Evolutionary conservation across 2,113 vertebrate genomes (phyloP).

Genomic region (Nothobranchius kuhntae): DNA sequence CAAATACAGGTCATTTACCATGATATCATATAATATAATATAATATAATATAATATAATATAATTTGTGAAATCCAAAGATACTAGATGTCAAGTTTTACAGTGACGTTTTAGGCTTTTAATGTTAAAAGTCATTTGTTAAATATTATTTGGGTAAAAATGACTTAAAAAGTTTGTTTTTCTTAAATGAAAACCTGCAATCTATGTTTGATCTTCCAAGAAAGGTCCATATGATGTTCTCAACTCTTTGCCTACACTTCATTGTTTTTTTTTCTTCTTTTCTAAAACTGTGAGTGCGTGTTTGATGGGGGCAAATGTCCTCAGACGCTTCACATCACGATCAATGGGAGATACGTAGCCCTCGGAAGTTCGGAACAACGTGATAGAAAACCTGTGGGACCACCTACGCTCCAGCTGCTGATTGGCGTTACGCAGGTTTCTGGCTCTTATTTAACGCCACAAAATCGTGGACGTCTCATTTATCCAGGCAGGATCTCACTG

Average conservation of each 20-base stretch:
- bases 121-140: too few species aligned
- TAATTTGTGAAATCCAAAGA: too few species aligned
- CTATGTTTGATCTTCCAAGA: neutral
- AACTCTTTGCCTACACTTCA: neutral
- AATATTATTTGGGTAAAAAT: too few species aligned
- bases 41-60: neutral
- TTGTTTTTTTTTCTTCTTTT: conserved; percentile 12
- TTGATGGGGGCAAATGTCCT: conserved; percentile 8
- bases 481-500: conserved; percentile 47
- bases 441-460: conserved; percentile 70
- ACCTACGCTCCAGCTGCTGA: conserved; percentile 76
- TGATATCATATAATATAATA: too few species aligned
- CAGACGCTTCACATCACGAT: conserved; percentile 52
- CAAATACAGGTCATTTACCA: too few species aligned
- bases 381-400: conserved; percentile 57
- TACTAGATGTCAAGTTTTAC: too few species aligned
- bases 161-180: neutral
- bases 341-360: conserved; percentile 44
- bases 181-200: neutral
- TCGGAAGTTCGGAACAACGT: conserved; percentile 55
- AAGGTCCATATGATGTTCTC: neutral
- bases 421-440: conserved; percentile 77
- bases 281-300: conserved; percentile 3
- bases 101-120: too few species aligned
- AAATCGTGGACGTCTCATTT: conserved; percentile 47